Percentiles rank a stretch among this genome's conserved stretches.
Conservation (phyloP, 2,888 invertebrate genomes). For the Dynastes grantii region DNA sequence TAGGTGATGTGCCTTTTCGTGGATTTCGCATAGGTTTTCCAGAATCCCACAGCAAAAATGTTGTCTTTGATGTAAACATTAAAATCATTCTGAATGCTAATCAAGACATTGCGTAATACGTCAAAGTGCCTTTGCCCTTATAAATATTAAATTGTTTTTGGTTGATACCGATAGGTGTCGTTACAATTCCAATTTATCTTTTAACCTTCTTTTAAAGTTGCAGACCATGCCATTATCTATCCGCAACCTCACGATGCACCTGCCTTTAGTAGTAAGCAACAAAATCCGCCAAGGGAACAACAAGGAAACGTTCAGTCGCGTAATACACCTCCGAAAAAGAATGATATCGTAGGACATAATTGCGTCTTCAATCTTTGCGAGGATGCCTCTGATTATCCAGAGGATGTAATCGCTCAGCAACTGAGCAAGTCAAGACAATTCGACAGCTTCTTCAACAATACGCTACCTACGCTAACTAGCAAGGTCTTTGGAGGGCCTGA, state of each 20-base stretch:
- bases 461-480: neutral
- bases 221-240: neutral
- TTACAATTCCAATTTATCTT: too few relatives aligned
- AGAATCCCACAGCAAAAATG: too few relatives aligned
- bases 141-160: too few relatives aligned
- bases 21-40: too few relatives aligned
- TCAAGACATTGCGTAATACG: too few relatives aligned
- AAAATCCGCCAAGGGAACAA: neutral
- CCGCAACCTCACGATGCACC: neutral
- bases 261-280: neutral
- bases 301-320: neutral
- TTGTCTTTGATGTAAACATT: too few relatives aligned
- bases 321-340: neutral
- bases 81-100: too few relatives aligned
- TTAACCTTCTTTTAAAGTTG: neutral
- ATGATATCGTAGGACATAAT: conserved; percentile 2
- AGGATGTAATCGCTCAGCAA: conserved; percentile 10
- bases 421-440: neutral
- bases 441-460: conserved; percentile 8
- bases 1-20: too few relatives aligned
- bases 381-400: conserved; percentile 51
- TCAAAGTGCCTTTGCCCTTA: too few relatives aligned
- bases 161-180: too few relatives aligned
- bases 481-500: conserved; percentile 20
- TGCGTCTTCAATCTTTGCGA: conserved; percentile 52